Evolutionary conservation across 2,888 invertebrate genomes (phyloP), one percentile per base, ranked within the genome.

Genomic region (Leptopilina syphax): DNA sequence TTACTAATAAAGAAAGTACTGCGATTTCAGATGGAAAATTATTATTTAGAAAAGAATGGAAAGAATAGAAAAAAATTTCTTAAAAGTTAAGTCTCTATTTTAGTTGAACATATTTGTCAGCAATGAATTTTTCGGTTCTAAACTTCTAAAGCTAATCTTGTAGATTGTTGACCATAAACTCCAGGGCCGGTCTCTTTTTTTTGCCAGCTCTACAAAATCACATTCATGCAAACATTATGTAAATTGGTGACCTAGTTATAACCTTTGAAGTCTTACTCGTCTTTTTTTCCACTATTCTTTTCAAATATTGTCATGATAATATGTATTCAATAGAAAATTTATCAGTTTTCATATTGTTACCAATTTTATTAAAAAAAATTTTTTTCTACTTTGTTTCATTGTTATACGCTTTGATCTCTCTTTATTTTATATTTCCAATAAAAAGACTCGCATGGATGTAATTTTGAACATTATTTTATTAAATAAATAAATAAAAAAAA

Each of bases 111-210:
- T 34, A 34, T 34, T 47, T 18, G n/a, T 68, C 67, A 47, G 18
- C 47, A 70, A 50, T 24, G 27, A 70, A 27, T 70, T 70, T 70
- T 54, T 13, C 54, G 50, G 24, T 70, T 54, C 47, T 34, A 70
- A 70, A 70, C 12, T 70, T 54, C 47, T 34, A 70, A 70, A 70
- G 27, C 27, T 50, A 70, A 70, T 54, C 27, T 50, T 70, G 50
- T 24, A 70, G 54, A 68, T 68, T 50, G 24, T 50, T 68, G 44
- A 68, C 47, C 50, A 27, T 54, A 54, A 65, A 50, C 68, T 12
- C 1, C 24, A 24, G 68, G 18, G 50, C 10, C 68, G 18, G 47
- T 50, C 50, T 70, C 7, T 66, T 67, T 67, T 41, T 13, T 63
- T 63, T 63, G 63, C 63, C 9, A 63, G 27, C 27, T 50, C 27